Evolutionary conservation across 2,113 vertebrate species (phyloP).

Genomic region (Apteryx mantelli): DNA sequence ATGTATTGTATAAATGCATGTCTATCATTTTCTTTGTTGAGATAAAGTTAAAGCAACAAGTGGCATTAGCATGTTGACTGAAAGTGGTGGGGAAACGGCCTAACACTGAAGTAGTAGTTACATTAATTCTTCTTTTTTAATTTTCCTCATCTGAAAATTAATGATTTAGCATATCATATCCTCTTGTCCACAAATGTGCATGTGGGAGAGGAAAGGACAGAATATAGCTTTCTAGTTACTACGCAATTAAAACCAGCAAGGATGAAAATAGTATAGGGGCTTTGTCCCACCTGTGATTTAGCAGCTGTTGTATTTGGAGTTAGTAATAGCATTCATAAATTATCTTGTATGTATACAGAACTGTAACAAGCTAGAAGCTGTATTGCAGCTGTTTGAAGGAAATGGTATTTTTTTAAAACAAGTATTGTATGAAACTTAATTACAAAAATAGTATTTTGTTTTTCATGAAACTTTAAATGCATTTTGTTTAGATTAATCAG

Average conservation of each 20-base stretch:
- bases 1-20: no score
- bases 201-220: not conserved
- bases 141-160: not conserved
- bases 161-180: not conserved
- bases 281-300: not conserved
- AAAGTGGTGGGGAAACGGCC: no score
- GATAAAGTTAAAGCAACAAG: no score
- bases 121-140: not conserved
- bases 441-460: not conserved
- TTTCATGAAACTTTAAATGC: not conserved
- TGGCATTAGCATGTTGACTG: no score
- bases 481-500: not conserved
- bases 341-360: not conserved
- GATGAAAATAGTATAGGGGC: not conserved
- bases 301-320: not conserved
- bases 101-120: not conserved
- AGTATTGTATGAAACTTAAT: not conserved
- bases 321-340: not conserved
- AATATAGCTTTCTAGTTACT: not conserved
- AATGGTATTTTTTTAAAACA: not conserved
- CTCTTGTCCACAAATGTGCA: not conserved
- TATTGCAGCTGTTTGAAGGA: not conserved
- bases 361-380: not conserved
- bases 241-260: not conserved
- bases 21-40: no score